Percentiles rank a stretch among this genome's conserved stretches.
phyloP scores from a whole-genome alignment of 2,113 vertebrate species.

The Holacanthus passer region DNA sequence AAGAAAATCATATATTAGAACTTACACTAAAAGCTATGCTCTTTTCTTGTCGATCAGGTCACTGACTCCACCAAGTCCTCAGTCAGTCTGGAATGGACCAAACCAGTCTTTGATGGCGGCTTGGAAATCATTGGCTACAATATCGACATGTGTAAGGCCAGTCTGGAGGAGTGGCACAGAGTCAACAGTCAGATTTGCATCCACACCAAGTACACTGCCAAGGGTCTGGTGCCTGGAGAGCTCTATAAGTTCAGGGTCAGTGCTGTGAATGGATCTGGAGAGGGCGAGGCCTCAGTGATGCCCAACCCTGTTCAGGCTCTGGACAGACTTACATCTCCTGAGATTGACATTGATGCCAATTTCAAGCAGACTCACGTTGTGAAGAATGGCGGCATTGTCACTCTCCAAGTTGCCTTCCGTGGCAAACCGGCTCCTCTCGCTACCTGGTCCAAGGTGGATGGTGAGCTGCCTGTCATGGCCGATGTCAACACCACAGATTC shows the following conservation, averaged over 20 bases:
- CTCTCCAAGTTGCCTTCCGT: slow-evolving; percentile 90
- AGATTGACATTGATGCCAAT: slow-evolving; percentile 93
- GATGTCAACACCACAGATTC: slow-evolving; percentile 94
- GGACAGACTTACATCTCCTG: slow-evolving; percentile 93
- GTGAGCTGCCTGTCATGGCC: slow-evolving; percentile 91
- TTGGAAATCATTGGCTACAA: slow-evolving; percentile 98
- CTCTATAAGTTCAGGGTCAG: slow-evolving; percentile 97
- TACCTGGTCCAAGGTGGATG: slow-evolving; percentile 91
- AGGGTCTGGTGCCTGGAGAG: slow-evolving; percentile 91
- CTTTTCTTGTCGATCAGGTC: slow-evolving; percentile 82
- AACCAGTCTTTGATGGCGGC: slow-evolving; percentile 96
- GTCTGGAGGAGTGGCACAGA: slow-evolving; percentile 95
- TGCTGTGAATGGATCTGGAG: slow-evolving; percentile 93
- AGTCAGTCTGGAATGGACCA: slow-evolving; percentile 95
- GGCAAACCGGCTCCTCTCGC: slow-evolving; percentile 95
- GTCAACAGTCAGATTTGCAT: slow-evolving; percentile 93
- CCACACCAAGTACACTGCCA: slow-evolving; percentile 91
- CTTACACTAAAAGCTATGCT: background rate
- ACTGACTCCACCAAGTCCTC: slow-evolving; percentile 96
- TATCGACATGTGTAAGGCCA: slow-evolving; percentile 98
- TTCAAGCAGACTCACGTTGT: slow-evolving; percentile 98
- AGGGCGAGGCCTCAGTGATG: slow-evolving; percentile 92
- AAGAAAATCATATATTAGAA: background rate
- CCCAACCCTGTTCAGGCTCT: slow-evolving; percentile 89
- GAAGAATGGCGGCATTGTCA: slow-evolving; percentile 91